These are phyloP conservation scores for Saxidomus purpurata DNA, from an alignment of 1,140 invertebrate species.

Conservation along the genomic window DNA sequence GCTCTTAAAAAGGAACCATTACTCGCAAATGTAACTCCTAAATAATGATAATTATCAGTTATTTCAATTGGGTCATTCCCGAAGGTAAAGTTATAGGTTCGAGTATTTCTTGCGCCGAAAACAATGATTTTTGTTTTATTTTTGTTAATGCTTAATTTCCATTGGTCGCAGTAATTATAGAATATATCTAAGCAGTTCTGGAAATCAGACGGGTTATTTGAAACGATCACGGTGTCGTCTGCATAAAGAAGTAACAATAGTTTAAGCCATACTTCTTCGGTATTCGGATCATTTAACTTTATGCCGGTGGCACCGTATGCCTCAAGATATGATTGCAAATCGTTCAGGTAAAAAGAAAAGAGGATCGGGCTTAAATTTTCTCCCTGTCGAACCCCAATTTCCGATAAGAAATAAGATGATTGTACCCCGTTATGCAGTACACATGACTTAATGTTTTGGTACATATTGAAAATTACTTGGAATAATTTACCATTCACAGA, in stretches of 20 bases:
- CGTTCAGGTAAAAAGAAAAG: slow-evolving; percentile 29
- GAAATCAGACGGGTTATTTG: neutral
- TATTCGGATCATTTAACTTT: neutral
- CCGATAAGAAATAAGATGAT: slow-evolving; percentile 21
- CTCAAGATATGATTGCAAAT: slow-evolving; percentile 2
- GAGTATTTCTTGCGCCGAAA: slow-evolving; percentile 15
- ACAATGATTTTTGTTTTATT: slow-evolving; percentile 59
- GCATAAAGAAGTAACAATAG: slow-evolving; percentile 51
- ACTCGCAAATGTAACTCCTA: slow-evolving; percentile 31
- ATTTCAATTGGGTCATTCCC: slow-evolving; percentile 20
- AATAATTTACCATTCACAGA: slow-evolving; percentile 64
- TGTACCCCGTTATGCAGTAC: slow-evolving; percentile 27
- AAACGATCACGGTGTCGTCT: slow-evolving; percentile 49
- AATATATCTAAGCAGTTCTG: slow-evolving; percentile 36
- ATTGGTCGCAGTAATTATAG: slow-evolving; percentile 48
- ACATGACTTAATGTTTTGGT: slow-evolving; percentile 57
- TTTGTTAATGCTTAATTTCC: slow-evolving; percentile 56
- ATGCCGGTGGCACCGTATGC: neutral
- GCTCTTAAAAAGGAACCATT: slow-evolving; percentile 20
- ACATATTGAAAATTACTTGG: slow-evolving; percentile 60
- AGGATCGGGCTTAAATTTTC: slow-evolving; percentile 31
- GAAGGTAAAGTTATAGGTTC: slow-evolving; percentile 23
- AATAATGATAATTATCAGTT: slow-evolving; percentile 39
- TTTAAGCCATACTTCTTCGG: slow-evolving; percentile 18
- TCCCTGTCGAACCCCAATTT: slow-evolving; percentile 55